phyloP scores from a whole-genome alignment of 2,888 invertebrate genomes.

The Chymomyza amoena region DNA sequence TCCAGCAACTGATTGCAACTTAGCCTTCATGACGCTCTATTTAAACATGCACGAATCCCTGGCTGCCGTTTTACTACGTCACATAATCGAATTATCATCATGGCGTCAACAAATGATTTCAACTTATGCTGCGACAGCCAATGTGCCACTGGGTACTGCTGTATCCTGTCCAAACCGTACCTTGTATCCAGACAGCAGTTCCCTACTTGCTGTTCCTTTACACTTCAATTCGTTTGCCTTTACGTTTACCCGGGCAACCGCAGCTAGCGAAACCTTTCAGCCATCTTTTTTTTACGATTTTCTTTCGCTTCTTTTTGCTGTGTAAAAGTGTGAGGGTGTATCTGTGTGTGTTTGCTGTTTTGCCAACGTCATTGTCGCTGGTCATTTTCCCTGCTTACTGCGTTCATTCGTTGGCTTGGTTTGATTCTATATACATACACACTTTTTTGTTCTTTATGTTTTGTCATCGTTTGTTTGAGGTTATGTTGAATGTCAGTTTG shows the following conservation, averaged over 20 bases:
- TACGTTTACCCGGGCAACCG: slow-evolving; percentile 11
- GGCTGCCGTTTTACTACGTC: slow-evolving; percentile 34
- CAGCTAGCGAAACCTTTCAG: slow-evolving; percentile 32
- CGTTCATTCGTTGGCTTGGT: slow-evolving; percentile 27
- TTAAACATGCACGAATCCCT: neutral
- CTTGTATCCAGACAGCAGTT: neutral
- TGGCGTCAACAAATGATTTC: slow-evolving; percentile 75
- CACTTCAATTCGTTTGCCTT: slow-evolving; percentile 49
- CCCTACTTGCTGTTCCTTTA: slow-evolving; percentile 26
- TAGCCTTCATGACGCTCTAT: neutral
- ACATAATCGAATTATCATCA: slow-evolving; percentile 78
- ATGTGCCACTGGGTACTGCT: slow-evolving; percentile 11
- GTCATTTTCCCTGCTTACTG: slow-evolving; percentile 63
- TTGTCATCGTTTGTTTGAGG: slow-evolving; percentile 63
- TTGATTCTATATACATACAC: slow-evolving; percentile 2
- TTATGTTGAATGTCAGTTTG: slow-evolving; percentile 75
- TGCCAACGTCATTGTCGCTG: slow-evolving; percentile 61
- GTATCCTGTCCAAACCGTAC: slow-evolving; percentile 16
- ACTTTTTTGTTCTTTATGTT: slow-evolving; percentile 25
- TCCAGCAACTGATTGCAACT: neutral
- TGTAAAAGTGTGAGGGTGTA: slow-evolving; percentile 3
- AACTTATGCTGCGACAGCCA: slow-evolving; percentile 50
- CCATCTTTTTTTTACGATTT: slow-evolving; percentile 23
- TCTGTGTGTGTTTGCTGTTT: slow-evolving; percentile 36
- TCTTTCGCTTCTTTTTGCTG: slow-evolving; percentile 26